Conservation (phyloP, 2,888 invertebrate genomes). For the Cactoblastis cactorum region DNA sequence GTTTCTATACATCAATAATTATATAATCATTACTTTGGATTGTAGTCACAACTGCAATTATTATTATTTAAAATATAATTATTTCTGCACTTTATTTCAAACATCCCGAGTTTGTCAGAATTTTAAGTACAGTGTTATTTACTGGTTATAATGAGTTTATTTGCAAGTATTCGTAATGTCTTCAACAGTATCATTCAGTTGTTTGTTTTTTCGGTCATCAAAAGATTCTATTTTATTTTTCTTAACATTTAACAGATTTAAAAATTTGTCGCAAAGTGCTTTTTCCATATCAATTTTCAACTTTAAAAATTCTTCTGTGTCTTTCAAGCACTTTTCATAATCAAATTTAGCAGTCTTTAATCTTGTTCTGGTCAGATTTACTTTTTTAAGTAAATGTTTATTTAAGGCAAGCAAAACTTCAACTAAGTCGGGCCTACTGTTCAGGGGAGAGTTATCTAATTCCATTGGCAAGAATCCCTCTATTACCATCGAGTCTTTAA, state of each 20-base stretch:
- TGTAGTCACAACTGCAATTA: not conserved
- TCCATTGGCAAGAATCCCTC: constrained; percentile 62
- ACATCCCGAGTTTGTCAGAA: not conserved
- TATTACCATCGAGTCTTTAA: constrained; percentile 35
- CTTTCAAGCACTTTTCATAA: constrained; percentile 50
- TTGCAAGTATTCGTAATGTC: not conserved
- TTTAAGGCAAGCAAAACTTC: constrained; percentile 51
- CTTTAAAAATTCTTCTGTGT: constrained; percentile 57
- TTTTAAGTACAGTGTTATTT: not conserved
- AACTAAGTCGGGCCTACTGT: constrained; percentile 41
- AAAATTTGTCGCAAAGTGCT: constrained; percentile 46
- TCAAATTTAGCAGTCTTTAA: constrained; percentile 40
- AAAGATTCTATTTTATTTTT: constrained; percentile 16
- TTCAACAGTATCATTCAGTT: not conserved
- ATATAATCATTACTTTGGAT: not conserved
- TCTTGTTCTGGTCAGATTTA: constrained; percentile 30
- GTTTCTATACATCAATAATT: not conserved
- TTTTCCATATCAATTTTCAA: constrained; percentile 62
- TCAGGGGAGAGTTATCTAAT: constrained; percentile 31
- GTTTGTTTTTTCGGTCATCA: constrained; percentile 1
- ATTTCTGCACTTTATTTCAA: not conserved
- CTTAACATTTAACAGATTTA: constrained; percentile 16
- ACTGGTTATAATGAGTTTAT: not conserved
- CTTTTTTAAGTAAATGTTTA: constrained; percentile 41
- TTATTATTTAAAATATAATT: no score